These are phyloP conservation scores for Karalla daura DNA, from an alignment of 2,797 vertebrate genomes.

Conservation along the genomic window DNA sequence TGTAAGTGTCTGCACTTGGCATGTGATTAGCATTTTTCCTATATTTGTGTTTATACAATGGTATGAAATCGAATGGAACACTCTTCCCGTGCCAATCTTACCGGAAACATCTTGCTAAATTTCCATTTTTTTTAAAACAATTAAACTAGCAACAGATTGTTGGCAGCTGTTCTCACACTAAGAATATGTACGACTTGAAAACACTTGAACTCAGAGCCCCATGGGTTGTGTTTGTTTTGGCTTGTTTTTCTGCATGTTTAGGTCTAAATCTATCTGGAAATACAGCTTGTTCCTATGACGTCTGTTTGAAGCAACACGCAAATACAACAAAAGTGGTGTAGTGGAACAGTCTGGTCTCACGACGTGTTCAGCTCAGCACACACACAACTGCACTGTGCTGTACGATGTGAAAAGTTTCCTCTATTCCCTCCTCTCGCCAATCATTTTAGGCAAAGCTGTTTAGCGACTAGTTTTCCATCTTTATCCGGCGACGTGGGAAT, in stretches of 20 bases:
- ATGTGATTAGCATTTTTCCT: no score
- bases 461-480: neutral
- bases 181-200: neutral
- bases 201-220: neutral
- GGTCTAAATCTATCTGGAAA: conserved; percentile 1
- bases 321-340: conserved; percentile 1
- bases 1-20: no score
- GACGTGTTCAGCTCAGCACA: neutral
- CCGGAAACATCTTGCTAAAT: conserved; percentile 5
- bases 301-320: neutral
- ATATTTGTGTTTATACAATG: no score
- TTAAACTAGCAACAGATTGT: conserved; percentile 21
- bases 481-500: conserved; percentile 13
- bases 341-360: conserved; percentile 6
- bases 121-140: conserved; percentile 19
- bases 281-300: neutral
- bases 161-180: conserved; percentile 17
- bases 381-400: neutral
- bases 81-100: neutral
- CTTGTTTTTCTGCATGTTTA: neutral
- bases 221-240: conserved; percentile 1
- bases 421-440: neutral
- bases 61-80: no score
- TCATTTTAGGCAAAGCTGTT: conserved; percentile 16
- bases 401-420: neutral